These are phyloP conservation scores for Chionodraco myersi DNA, from an alignment of 2,113 vertebrate species.

Conservation along the genomic window DNA sequence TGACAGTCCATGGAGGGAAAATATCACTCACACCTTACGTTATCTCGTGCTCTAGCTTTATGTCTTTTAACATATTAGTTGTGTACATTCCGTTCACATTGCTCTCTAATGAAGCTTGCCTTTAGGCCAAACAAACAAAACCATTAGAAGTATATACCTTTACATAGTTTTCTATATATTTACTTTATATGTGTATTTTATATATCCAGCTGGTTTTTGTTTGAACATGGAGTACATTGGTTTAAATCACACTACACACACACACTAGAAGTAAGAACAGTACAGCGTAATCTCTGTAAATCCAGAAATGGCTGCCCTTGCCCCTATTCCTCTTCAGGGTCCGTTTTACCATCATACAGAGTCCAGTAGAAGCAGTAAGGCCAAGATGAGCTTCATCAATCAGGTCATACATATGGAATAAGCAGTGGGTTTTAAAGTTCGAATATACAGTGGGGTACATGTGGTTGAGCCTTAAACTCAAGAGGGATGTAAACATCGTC, in stretches of 20 bases:
- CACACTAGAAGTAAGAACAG: slow-evolving; percentile 63
- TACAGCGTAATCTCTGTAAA: slow-evolving; percentile 31
- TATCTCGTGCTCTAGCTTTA: slow-evolving; percentile 80
- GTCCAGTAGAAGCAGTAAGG: slow-evolving; percentile 56
- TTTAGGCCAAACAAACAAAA: slow-evolving; percentile 46
- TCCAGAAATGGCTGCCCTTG: slow-evolving; percentile 31
- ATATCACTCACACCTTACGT: slow-evolving; percentile 73
- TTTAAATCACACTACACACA: slow-evolving; percentile 51
- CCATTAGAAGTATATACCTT: slow-evolving; percentile 41
- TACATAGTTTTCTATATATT: slow-evolving; percentile 52
- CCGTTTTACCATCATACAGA: slow-evolving; percentile 16
- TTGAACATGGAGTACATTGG: slow-evolving; percentile 65
- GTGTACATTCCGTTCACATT: slow-evolving; percentile 37
- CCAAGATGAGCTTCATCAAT: slow-evolving; percentile 47
- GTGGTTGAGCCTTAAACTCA: neutral
- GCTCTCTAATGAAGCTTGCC: slow-evolving; percentile 28
- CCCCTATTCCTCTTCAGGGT: slow-evolving; percentile 19
- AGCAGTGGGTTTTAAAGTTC: neutral
- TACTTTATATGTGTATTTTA: slow-evolving; percentile 53
- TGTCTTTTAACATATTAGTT: slow-evolving; percentile 50
- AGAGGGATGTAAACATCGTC: neutral
- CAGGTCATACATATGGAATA: slow-evolving; percentile 32
- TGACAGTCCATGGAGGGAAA: slow-evolving; percentile 79
- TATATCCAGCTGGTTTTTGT: slow-evolving; percentile 73
- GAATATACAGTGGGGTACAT: neutral